A percentile compares a stretch with the other conserved stretches of the same genome.
Conservation (phyloP, 2,888 invertebrate species). For the Parnassius apollo region DNA sequence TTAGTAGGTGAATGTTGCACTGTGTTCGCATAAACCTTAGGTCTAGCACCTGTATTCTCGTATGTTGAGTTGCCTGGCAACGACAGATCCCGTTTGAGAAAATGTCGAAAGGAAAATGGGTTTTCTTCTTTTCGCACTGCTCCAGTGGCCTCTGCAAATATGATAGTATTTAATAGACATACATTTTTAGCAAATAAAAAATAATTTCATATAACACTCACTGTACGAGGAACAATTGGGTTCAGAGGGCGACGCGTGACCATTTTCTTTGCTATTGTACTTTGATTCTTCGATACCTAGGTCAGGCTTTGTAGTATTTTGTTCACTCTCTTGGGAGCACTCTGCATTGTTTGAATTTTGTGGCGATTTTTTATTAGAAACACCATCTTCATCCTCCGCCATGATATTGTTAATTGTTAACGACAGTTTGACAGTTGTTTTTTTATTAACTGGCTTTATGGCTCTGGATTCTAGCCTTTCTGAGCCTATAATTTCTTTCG, state of each 20-base stretch:
- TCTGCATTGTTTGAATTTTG: slow-evolving; percentile 69
- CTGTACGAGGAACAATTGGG: slow-evolving; percentile 70
- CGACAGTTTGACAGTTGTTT: slow-evolving; percentile 50
- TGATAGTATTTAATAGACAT: slow-evolving; percentile 50
- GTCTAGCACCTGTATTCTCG: slow-evolving; percentile 87
- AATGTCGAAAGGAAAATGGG: slow-evolving; percentile 93
- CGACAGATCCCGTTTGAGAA: slow-evolving; percentile 85
- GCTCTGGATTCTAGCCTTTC: too few relatives aligned
- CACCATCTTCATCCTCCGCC: slow-evolving; percentile 80
- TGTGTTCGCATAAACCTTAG: slow-evolving; percentile 84
- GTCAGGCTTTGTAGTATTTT: slow-evolving; percentile 67
- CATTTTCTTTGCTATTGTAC: slow-evolving; percentile 68
- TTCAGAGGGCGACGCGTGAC: slow-evolving; percentile 57
- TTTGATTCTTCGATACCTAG: slow-evolving; percentile 75
- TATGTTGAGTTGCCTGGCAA: slow-evolving; percentile 80
- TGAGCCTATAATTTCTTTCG: too few relatives aligned
- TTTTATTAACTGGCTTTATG: too few relatives aligned
- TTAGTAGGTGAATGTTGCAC: slow-evolving; percentile 75
- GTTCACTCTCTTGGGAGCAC: slow-evolving; percentile 62
- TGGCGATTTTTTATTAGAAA: slow-evolving; percentile 72
- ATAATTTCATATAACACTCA: slow-evolving; percentile 72
- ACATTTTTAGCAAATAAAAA: slow-evolving; percentile 53
- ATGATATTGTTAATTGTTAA: slow-evolving; percentile 63
- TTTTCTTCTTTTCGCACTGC: slow-evolving; percentile 84
- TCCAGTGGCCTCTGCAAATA: slow-evolving; percentile 68